Conservation (phyloP, 2,113 vertebrate species). For the Anarhynchus alexandrinus region DNA sequence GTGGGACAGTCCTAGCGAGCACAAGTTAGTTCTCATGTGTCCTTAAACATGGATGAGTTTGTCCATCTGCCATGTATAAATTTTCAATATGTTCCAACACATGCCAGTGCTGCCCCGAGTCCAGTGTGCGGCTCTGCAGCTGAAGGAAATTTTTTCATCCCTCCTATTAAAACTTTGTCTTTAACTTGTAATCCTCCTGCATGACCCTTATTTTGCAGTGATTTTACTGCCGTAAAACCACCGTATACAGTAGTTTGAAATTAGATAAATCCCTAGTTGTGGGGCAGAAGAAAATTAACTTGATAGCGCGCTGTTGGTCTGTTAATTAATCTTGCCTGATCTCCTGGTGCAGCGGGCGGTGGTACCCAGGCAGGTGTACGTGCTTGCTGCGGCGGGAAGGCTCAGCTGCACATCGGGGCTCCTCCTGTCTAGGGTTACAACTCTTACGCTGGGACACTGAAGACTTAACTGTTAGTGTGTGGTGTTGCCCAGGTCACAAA, state of each 20-base stretch:
- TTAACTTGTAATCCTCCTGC: neutral
- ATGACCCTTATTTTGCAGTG: neutral
- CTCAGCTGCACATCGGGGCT: neutral
- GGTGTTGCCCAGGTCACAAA: neutral
- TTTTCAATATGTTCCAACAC: slow-evolving; percentile 44
- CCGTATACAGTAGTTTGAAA: neutral
- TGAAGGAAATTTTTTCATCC: neutral
- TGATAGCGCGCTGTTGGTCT: fast-evolving
- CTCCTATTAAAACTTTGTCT: neutral
- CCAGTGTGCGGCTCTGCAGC: neutral
- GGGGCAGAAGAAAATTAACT: neutral
- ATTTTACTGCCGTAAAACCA: neutral
- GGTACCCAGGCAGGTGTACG: neutral
- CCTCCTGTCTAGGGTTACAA: neutral
- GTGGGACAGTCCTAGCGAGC: neutral
- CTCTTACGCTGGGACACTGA: neutral
- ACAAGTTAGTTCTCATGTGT: neutral
- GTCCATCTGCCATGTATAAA: neutral
- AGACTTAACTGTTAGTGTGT: neutral
- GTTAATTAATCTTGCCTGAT: fast-evolving
- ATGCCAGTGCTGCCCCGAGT: neutral
- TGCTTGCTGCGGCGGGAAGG: neutral
- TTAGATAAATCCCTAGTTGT: neutral
- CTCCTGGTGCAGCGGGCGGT: fast-evolving
- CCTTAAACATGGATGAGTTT: neutral